Evolutionary conservation across 2,113 vertebrate species (phyloP), one percentile per base, ranked within the genome.

Genomic region (Sylvilagus bachmani): DNA sequence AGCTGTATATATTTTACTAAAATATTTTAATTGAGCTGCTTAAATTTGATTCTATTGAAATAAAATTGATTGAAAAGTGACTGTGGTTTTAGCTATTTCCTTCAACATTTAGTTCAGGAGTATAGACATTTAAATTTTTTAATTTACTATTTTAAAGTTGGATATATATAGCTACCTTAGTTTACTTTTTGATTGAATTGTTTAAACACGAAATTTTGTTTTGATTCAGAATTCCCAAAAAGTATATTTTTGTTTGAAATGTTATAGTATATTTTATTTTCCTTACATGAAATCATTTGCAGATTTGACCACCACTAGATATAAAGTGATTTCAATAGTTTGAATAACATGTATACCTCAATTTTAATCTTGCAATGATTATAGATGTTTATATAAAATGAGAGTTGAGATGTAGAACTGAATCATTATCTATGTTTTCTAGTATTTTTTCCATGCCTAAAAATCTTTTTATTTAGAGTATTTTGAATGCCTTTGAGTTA

Each of bases 401-500:
- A 93, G 22, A 94, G 19, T 92, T 93, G 84, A 94, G 92, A 85
- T 88, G 85, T 93, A 93, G 88, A 96, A 87, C 77, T 84, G n/a
- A 90, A 79, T 94, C 87, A 91, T 86, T 64, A 29, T 70, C 80
- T 93, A 24, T 22, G 61, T 77, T 96, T 95, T 89, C 25, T 49
- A 58, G n/a, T n/a, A 44, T 58, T 16, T 36, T 93, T 77, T 10
- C 66, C 80, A 96, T 70, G 25, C 67, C 36, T 75, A 91, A 94
- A 84, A 86, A 71, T 75, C 27, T 91, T 89, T 94, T 96, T 80
- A 80, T 88, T 95, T 77, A 93, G 74, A 96, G 27, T 90, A 94
- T 77, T 97, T 91, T 95, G 86, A 79, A 91, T 97, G 83, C 51
- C 58, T 93, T 95, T 93, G 53, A 67, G 79, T 93, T 96, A 91